Conservation (phyloP, 2,113 vertebrate genomes). For the Nyctereutes procyonoides region DNA sequence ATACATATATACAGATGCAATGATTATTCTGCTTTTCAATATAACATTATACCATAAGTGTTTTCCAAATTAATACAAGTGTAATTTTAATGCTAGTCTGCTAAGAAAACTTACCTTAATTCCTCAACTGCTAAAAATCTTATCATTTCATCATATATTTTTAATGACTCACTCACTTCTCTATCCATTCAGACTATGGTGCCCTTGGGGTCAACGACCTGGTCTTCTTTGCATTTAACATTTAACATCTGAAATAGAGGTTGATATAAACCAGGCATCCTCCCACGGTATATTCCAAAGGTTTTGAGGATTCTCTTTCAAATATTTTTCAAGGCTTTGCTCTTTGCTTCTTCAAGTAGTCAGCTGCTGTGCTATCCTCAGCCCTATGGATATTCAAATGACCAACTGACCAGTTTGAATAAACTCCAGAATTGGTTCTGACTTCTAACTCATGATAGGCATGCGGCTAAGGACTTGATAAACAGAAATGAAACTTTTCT, state of each 20-base stretch:
- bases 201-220: not conserved
- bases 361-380: not conserved
- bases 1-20: not conserved
- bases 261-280: not conserved
- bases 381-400: not conserved
- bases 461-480: not conserved
- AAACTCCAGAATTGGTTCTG: not conserved
- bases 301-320: not conserved
- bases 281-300: not conserved
- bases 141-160: constrained; percentile 15
- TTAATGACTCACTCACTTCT: not conserved
- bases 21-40: constrained; percentile 6
- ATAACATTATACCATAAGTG: not conserved
- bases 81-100: not conserved
- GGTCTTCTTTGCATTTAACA: not conserved
- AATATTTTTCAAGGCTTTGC: not conserved
- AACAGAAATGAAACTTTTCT: not conserved
- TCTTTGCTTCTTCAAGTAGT: not conserved
- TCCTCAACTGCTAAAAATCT: not conserved
- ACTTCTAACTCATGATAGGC: not conserved
- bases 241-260: not conserved
- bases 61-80: constrained; percentile 25
- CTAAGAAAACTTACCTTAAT: not conserved
- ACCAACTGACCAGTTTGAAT: not conserved
- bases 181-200: not conserved